Evolutionary conservation across 2,888 invertebrate genomes (phyloP), one percentile per base, ranked within the genome.

Genomic region (Macroteleia sp.): DNA sequence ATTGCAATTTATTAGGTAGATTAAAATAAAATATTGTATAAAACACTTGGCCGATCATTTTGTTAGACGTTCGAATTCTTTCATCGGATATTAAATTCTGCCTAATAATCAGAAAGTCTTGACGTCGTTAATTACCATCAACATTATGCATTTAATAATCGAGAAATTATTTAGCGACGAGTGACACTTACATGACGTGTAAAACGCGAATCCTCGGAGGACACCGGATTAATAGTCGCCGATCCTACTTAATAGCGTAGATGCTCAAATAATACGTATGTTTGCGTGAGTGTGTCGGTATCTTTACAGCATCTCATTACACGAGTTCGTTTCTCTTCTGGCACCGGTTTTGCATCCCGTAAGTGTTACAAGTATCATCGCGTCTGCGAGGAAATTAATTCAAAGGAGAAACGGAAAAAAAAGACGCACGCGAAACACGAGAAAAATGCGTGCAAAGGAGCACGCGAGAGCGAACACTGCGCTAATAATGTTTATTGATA

Each of bases 281-380:
- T 52, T 50, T 50, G 73, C 57, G 73, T 66, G 64, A 57, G 66
- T 19, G 57, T 36, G 66, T 19, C 42, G 56, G 50, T 73, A 66
- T 73, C 57, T 64, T 66, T 52, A 30, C 73, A 66, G 73, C 73
- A 73, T 73, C 64, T 73, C 73, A 73, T 73, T 64, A 73, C 73
- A 66, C 50, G 73, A 36, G 48, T 52, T 42, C 73, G 67, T 75
- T 75, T 75, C 75, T 74, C 74, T 74, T 61, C 54, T 61, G 67
- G 61, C 74, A 74, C 66, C 74, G 74, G 74, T 74, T 74, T 61
- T 44, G 42, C 59, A 30, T 74, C 52, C 48, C 59, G 36, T 66
- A 74, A 74, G 67, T 74, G 74, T 74, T 74, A 74, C 74, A 28
- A 64, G 73, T 57, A 73, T 73, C 64, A 56, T 64, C 73, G 73